Base-by-base conservation (phyloP, 2,797 vertebrate species). In the Gadopsis bispinosus region DNA sequence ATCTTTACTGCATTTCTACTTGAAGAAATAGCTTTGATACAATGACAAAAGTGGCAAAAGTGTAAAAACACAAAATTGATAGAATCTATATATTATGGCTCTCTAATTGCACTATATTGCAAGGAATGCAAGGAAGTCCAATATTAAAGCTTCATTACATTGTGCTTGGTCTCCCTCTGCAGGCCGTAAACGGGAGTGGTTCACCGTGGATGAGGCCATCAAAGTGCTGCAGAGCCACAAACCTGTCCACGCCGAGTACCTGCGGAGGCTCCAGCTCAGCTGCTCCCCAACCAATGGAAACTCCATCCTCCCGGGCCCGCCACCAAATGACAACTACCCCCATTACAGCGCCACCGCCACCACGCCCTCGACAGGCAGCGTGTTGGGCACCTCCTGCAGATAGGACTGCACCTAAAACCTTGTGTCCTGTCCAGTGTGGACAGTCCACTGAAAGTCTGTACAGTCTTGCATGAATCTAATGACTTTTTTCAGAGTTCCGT, bases 171-270 rank as follows among this genome's bases (percentile, higher is more conserved):
- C 88, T 88, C 91, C 91, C 77, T 76, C 92, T 84, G 92, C 93
- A 99, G 98, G 98, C 87, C 97, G 98, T 67, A 99, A 99, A 92
- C 96, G 98, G 92, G 97, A 99, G 81, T 99, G 98, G 98, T 99
- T 99, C 92, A 97, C 97, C n/a, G 95, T 99, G 62, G 98, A 99
- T 53, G 98, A 99, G 87, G 98, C 98, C 72, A 98, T 99, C 92
- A 97, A 97, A 93, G 96, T 99, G 72, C 96, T 99, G 83, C 98
- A 99, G 94, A 97, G 96, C 92, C 97, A 99, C 95, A 99, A 99
- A 89, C 98, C 98, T 0, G 97, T 99, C 76, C 98, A 99, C 10
- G 98, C 98, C 0, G 97, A 99, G 80, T 99, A 99, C 88, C 95
- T 99, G 94, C 96, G 97, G 93, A 96, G 96, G 87, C 95, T 99